phyloP scores from a whole-genome alignment of 2,888 invertebrate genomes.

The Acrobasis suavella region DNA sequence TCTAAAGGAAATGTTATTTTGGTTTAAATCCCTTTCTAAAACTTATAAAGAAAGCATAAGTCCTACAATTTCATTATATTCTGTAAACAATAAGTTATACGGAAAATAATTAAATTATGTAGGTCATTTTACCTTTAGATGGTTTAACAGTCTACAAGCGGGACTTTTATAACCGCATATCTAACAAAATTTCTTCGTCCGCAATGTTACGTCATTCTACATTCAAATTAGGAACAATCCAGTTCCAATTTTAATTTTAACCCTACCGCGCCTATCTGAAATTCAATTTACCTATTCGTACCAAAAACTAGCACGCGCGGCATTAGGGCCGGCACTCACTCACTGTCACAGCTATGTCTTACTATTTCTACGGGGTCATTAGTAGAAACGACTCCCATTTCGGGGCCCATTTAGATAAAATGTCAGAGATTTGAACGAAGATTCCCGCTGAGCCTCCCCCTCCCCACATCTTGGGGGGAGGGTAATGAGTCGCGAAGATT shows the following conservation, averaged over 20 bases:
- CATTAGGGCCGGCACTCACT: slow-evolving; percentile 44
- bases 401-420: slow-evolving; percentile 82
- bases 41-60: too few relatives aligned
- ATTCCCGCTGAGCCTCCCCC: slow-evolving; percentile 46
- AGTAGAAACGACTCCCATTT: slow-evolving; percentile 77
- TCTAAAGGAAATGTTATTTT: too few relatives aligned
- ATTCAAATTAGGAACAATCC: background rate
- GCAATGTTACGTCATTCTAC: too few relatives aligned
- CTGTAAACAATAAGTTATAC: too few relatives aligned
- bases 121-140: too few relatives aligned
- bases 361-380: slow-evolving; percentile 80
- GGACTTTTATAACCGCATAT: too few relatives aligned
- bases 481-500: slow-evolving; percentile 81
- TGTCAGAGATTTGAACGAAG: slow-evolving; percentile 81
- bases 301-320: slow-evolving; percentile 21
- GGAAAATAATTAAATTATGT: too few relatives aligned
- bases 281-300: slow-evolving; percentile 19
- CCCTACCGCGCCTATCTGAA: slow-evolving; percentile 1
- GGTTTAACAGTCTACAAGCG: too few relatives aligned
- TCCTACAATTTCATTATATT: too few relatives aligned
- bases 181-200: too few relatives aligned
- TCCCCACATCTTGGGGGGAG: slow-evolving; percentile 33
- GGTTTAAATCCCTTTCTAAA: too few relatives aligned
- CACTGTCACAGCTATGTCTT: slow-evolving; percentile 67
- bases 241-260: slow-evolving; percentile 11